Evolutionary conservation across 2,888 invertebrate genomes (phyloP), one percentile per base, ranked within the genome.

Genomic region (Nymphalis polychloros): DNA sequence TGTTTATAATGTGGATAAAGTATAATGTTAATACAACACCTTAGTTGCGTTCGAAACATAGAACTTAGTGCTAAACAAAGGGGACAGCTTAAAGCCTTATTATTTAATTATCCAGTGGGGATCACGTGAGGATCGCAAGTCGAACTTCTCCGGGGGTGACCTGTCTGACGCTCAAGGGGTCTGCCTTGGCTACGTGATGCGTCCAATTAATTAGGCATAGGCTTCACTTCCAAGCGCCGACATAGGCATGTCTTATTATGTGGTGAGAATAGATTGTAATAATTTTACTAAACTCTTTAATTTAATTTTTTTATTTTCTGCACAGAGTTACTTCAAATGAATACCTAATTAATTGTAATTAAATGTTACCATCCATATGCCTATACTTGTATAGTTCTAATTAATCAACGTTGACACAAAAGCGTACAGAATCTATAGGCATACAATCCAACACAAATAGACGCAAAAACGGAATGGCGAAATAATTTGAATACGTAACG

Each of bases 401-500:
- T 88, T 88, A 87, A 84, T 85, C 84, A 84, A 83, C 84, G 72
- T 77, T 77, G 74, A 75, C 77, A 81, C 81, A 85, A 84, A 83
- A 81, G 80, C 80, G 79, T 75, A 78, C 76, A 71, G 78, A 84
- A 81, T 82, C 78, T 76, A 81, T 83, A 83, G 82, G 82, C 81
- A 81, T 78, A 79, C 79, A 80, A 79, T 80, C 77, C 79, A 81
- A 85, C 77, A 84, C 85, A 88, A 90, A 87, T 87, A 85, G 83
- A 85, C 85, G 83, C 86, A 87, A 89, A 89, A 90, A 90, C 88
- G 88, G 87, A 85, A 88, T 84, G 82, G 83, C 83, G 81, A 87
- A 89, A 92, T 90, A 89, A 91, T 92, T 92, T 92, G 89, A 92
- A 92, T 91, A 90, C 89, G 87, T 90, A 92, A 90, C 90, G 91